Evolutionary conservation across 2,888 invertebrate species (phyloP).

Genomic region (Nomada goodeniana): DNA sequence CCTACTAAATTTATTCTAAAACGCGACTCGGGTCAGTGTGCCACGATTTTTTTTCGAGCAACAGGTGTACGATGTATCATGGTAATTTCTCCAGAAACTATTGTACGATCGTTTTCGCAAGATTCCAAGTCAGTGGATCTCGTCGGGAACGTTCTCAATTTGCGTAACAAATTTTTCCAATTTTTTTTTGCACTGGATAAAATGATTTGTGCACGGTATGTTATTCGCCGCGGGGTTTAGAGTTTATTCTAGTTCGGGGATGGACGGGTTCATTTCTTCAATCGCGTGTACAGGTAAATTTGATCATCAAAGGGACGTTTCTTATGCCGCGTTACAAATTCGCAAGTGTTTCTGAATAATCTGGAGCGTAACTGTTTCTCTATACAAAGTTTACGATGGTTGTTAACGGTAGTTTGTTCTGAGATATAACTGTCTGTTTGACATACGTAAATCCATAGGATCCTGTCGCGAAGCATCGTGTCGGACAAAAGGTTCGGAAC

Average conservation of each 20-base stretch:
- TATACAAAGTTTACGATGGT: slow-evolving; percentile 2
- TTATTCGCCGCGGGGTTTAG: too few species aligned
- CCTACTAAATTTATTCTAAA: slow-evolving; percentile 81
- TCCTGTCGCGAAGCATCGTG: slow-evolving; percentile 49
- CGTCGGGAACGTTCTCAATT: not conserved
- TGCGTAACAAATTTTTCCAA: not conserved
- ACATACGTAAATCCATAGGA: slow-evolving; percentile 40
- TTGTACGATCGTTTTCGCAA: not conserved
- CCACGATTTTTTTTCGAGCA: slow-evolving; percentile 75
- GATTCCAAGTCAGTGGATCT: not conserved
- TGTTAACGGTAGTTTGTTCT: slow-evolving; percentile 43
- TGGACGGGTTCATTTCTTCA: too few species aligned
- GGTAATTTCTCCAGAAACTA: slow-evolving; percentile 43
- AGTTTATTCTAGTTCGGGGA: too few species aligned
- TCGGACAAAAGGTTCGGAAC: slow-evolving; percentile 48
- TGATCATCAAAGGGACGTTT: too few species aligned
- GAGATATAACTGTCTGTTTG: slow-evolving; percentile 35
- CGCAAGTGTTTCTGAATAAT: not conserved
- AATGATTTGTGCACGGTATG: too few species aligned
- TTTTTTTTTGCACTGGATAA: not conserved
- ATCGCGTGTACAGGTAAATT: too few species aligned
- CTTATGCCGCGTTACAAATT: not conserved
- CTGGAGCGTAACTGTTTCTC: slow-evolving; percentile 6
- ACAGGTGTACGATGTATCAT: slow-evolving; percentile 49
- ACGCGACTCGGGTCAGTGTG: slow-evolving; percentile 80